Conservation (phyloP, 2,113 vertebrate genomes). For the Tympanuchus pallidicinctus region DNA sequence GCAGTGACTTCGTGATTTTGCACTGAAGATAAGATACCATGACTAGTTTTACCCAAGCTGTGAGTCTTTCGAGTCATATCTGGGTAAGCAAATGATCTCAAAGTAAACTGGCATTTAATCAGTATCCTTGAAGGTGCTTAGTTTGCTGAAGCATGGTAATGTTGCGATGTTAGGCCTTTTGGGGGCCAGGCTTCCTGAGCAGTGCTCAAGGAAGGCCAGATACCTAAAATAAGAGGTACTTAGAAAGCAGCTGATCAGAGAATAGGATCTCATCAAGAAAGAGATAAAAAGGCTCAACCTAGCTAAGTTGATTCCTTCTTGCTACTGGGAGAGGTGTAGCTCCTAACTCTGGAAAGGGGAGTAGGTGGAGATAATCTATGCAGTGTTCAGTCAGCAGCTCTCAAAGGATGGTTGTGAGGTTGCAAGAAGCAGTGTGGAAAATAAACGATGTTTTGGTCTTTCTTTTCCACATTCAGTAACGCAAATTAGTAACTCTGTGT, state of each 20-base stretch:
- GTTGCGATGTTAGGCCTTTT: neutral
- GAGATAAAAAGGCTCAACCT: rapidly evolving
- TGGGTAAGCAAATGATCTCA: neutral
- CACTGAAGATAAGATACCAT: neutral
- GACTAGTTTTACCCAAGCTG: neutral
- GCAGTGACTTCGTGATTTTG: neutral
- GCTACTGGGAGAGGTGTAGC: rapidly evolving
- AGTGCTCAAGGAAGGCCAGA: neutral
- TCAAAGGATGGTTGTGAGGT: neutral
- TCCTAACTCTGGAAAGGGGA: neutral
- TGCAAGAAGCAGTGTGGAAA: slow-evolving; percentile 11
- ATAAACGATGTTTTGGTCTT: neutral
- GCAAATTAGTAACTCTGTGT: neutral
- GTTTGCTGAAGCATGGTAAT: neutral
- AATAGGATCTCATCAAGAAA: neutral
- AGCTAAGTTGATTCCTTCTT: neutral
- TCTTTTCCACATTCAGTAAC: neutral
- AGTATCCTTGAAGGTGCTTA: neutral
- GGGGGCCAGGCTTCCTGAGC: neutral
- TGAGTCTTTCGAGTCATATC: neutral
- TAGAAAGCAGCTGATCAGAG: neutral
- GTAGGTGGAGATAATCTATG: neutral
- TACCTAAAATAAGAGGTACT: neutral
- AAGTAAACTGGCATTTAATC: neutral
- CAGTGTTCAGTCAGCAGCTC: neutral